Base-by-base conservation (phyloP, 2,113 vertebrate species). In the Meriones unguiculatus region DNA sequence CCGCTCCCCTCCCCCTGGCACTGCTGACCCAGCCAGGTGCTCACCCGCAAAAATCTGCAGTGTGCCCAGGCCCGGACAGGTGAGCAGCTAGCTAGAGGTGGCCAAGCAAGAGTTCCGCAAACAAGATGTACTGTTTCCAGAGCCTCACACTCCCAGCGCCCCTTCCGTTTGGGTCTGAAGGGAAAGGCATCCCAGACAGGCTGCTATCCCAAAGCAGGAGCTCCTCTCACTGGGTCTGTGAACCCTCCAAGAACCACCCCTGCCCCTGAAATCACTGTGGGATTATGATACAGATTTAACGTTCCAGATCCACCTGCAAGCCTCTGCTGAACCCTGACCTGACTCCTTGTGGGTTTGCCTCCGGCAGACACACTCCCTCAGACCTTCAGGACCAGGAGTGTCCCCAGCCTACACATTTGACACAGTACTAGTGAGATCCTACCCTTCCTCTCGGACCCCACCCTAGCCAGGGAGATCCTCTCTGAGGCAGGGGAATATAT, bases 371-470 rank as follows among this genome's bases (percentile, higher is more conserved):
- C 7, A 9, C 2, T 11, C 64, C 85, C 73, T 59, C 50, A 30
- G 89, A 84, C 17, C 24, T 78, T 94, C 18, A 9, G 41, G 20
- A 28, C 30, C 38, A 59, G 24, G 12, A 64, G 54, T 24, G 14
- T 52, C 52, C 62, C 67, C 52, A 15, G 81, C 0, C 14, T 73
- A 35, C 22, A 54, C 7, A 11, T 38, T 7, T 62, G 62, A 22
- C 32, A 64, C 15, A 57, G 35, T 90, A 38, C 81, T 76, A 67
- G 52, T 62, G 64, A 73, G 52, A 88, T 22, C 57, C 64, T 15
- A 1, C 4, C 13, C 76, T 14, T 54, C 17, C 0, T 30, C 20
- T n/a, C n/a, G 10, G 3, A 13, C 28, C 30, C 13, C 0, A 8
- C 12, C 38, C 32, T 28, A 87, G 54, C 67, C 35, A 50, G 17